Evolutionary conservation across 2,113 vertebrate genomes (phyloP).

Genomic region (Grammomys surdaster): DNA sequence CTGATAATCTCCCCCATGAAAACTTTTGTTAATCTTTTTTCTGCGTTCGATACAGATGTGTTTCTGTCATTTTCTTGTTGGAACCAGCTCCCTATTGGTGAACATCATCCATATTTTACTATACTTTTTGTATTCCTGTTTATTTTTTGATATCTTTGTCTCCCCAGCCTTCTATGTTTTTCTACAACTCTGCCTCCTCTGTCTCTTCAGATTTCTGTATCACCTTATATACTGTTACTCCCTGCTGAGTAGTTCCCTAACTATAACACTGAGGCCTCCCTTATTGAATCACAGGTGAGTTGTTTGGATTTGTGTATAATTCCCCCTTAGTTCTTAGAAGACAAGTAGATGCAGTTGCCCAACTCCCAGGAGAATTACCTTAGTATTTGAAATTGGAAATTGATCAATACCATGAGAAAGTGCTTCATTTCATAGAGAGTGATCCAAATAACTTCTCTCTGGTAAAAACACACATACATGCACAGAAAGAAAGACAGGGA

Average conservation of each 20-base stretch:
- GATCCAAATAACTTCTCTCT: background rate
- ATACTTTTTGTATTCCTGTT: background rate
- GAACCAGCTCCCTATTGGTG: background rate
- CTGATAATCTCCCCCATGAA: background rate
- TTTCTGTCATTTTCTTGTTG: background rate
- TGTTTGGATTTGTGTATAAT: background rate
- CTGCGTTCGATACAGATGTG: background rate
- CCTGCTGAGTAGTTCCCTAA: background rate
- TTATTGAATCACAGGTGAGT: background rate
- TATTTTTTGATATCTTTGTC: background rate
- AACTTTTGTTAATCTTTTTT: background rate
- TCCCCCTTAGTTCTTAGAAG: background rate
- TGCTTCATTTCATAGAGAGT: background rate
- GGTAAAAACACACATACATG: background rate
- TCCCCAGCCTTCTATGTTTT: background rate
- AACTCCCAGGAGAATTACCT: background rate
- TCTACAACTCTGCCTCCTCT: background rate
- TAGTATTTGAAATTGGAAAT: conserved; percentile 18
- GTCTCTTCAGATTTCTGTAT: background rate
- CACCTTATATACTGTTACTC: background rate
- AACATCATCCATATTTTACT: conserved; percentile 40
- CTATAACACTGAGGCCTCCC: background rate
- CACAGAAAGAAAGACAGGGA: background rate
- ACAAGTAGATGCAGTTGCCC: background rate
- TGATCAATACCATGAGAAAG: background rate